Conservation (phyloP, 2,797 vertebrate species). For the Thalassophryne amazonica region DNA sequence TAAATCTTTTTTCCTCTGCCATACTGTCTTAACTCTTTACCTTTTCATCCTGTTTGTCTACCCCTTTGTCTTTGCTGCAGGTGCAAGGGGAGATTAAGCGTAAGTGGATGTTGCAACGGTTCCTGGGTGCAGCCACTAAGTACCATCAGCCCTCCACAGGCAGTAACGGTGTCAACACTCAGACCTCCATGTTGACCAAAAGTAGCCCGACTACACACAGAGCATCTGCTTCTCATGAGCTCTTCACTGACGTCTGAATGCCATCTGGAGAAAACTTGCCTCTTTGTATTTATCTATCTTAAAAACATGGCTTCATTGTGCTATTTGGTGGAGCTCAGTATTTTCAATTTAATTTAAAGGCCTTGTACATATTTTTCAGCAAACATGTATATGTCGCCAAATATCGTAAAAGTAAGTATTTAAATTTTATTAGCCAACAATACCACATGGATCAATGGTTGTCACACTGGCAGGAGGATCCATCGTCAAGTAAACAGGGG, state of each 20-base stretch:
- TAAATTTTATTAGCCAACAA: no score
- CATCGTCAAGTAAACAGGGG: no score
- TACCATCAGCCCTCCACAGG: constrained; percentile 89
- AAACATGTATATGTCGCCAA: no score
- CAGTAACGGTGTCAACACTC: constrained; percentile 93
- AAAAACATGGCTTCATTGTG: no score
- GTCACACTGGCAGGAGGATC: no score
- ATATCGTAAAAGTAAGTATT: no score
- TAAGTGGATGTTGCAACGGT: constrained; percentile 91
- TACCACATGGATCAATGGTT: no score
- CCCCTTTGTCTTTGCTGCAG: constrained; percentile 59
- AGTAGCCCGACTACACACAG: constrained; percentile 85
- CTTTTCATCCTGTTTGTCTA: constrained; percentile 30
- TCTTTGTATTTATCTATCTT: background rate
- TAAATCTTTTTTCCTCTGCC: constrained; percentile 2
- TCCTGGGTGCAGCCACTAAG: constrained; percentile 84
- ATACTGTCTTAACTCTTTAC: background rate
- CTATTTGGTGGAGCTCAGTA: no score
- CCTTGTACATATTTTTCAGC: no score
- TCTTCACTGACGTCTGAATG: constrained; percentile 67
- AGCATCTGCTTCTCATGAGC: constrained; percentile 68
- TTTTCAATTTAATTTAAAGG: no score
- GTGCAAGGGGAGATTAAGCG: constrained; percentile 94
- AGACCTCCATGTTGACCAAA: constrained; percentile 93
- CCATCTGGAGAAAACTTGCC: background rate